These are phyloP conservation scores for Toxotes jaculatrix DNA, from an alignment of 2,113 vertebrate species.

Conservation along the genomic window DNA sequence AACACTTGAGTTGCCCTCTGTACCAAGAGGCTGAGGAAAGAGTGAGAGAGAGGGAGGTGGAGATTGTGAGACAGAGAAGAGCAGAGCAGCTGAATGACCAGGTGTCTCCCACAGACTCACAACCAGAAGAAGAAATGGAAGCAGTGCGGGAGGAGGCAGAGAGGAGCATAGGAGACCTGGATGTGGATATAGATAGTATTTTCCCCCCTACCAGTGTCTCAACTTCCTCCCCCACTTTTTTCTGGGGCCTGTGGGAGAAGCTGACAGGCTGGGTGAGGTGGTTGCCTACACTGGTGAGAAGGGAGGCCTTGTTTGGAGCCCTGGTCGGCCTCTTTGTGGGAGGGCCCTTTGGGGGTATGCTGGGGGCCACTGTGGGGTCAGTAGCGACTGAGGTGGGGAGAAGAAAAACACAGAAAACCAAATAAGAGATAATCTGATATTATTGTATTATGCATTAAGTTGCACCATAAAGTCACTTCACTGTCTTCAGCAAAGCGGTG, in stretches of 20 bases:
- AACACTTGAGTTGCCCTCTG: slow-evolving; percentile 72
- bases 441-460: neutral
- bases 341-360: slow-evolving; percentile 74
- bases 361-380: slow-evolving; percentile 84
- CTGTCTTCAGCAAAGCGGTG: slow-evolving; percentile 16
- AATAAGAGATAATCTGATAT: slow-evolving; percentile 32
- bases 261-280: slow-evolving; percentile 68
- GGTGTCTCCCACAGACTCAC: neutral
- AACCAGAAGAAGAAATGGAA: slow-evolving; percentile 60
- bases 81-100: slow-evolving; percentile 11
- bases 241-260: slow-evolving; percentile 77
- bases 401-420: slow-evolving; percentile 74
- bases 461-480: slow-evolving; percentile 39
- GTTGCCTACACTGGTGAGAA: slow-evolving; percentile 73
- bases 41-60: slow-evolving; percentile 60
- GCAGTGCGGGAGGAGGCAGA: slow-evolving; percentile 69
- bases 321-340: slow-evolving; percentile 83
- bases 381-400: slow-evolving; percentile 83
- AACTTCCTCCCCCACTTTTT: slow-evolving; percentile 40
- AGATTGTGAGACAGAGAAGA: slow-evolving; percentile 46
- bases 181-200: slow-evolving; percentile 52
- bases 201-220: slow-evolving; percentile 35
- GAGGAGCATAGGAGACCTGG: slow-evolving; percentile 56
- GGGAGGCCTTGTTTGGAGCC: slow-evolving; percentile 80
- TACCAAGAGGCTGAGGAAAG: slow-evolving; percentile 66